Evolutionary conservation across 2,797 vertebrate species (phyloP), one percentile per base, ranked within the genome.

Genomic region (Lagodon rhomboides): DNA sequence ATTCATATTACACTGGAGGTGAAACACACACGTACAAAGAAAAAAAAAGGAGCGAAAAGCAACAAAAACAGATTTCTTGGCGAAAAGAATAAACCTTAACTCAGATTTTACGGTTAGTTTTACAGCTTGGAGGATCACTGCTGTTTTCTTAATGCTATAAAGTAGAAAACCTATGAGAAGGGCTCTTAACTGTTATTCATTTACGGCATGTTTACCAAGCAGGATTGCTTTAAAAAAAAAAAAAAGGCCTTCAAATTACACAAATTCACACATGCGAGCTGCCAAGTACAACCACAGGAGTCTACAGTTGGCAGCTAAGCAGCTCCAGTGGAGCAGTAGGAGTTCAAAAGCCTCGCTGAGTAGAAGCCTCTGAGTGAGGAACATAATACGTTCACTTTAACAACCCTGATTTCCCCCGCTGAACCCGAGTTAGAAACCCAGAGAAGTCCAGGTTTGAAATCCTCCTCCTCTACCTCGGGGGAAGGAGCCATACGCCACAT

Each of bases 201-300:
- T 58, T 65, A 74, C 58, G 25, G 41, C 4, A 68, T 83, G 68
- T 82, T 88, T 83, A 80, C 50, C 68, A 70, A 80, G 75, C 49
- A 83, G 69, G 54, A 23, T 41, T 50, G 55, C 53, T 49, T 75
- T 74, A 51, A 15, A 12, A 25, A 43, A n/a, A 54, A 10, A 43
- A 75, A 82, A 71, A 59, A 68, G 65, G 49, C 60, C 47, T 85
- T 80, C 53, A 84, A 67, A 86, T 87, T 68, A 81, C 77, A 87
- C 67, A 85, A 64, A 82, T 89, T 88, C 78, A 81, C 85, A 87
- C 63, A 68, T 75, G 27, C 34, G 51, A 69, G 77, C 77, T 85
- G 86, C 89, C 87, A 93, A 92, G 80, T 77, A 85, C 79, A 91
- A 89, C 89, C 87, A 77, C 90, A 84, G 90, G 75, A 82, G 80